Evolutionary conservation across 2,797 vertebrate genomes (phyloP), one percentile per base, ranked within the genome.

Genomic region (Lithobates sylvaticus): DNA sequence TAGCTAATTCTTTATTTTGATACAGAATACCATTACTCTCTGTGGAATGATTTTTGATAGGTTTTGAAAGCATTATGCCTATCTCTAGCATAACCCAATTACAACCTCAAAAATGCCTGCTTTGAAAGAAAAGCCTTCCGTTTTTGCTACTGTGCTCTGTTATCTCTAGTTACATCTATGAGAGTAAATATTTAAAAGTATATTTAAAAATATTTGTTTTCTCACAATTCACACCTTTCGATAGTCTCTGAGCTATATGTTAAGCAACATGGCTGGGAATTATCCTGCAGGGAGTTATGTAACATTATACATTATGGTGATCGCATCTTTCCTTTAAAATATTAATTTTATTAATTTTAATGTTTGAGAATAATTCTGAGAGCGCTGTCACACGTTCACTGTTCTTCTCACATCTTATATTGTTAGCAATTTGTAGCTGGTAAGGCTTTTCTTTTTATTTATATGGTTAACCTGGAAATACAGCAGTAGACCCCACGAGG

Each of bases 221-320:
- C n/a, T 10, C 15, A 42, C 34, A 67, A 27, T 67, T 15, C 13
- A 65, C 54, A 78, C 36, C 13, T 67, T 78, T 32, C 68, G 36
- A 26, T 47, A 10, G 21, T 54, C 50, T 71, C 78, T 71, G 34
- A 81, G 69, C 29, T 26, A 54, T 54, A 34, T 36, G 26, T 81
- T 71, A 42, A 26, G 26, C 61, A n/a, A 5, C 3, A 23, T 10
- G 27, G 58, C 18, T 18, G 67, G 67, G 18, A 80, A 47, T 54
- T 23, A 16, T 54, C 29, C 32, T 50, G 21, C 50, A 58, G 78
- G 47, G 78, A 54, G 2, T 81, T 36, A 58, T 54, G 42, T 81
- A 71, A 70, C 34, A 32, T n/a, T n/a, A 61, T 61, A 61, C 21
- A 61, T 61, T 61, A 23, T 61, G 21, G 21, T 9, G 54, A 21